These are phyloP conservation scores for Blastomussa wellsi DNA, from an alignment of 92 coral and sea anemone genomes.

Conservation along the genomic window DNA sequence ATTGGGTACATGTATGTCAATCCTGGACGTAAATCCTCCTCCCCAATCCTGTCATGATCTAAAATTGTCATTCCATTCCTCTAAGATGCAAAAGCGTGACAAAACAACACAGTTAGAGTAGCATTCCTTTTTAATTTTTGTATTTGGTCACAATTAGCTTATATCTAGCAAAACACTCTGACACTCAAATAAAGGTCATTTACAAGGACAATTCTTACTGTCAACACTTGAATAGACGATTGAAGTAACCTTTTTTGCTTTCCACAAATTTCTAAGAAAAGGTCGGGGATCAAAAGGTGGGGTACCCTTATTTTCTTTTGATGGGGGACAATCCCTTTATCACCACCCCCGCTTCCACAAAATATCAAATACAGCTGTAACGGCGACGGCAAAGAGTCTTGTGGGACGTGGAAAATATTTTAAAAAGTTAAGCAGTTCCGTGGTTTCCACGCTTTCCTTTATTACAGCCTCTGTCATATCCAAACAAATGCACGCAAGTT, in stretches of 20 bases:
- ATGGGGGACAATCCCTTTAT: not conserved
- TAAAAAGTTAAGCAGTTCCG: not conserved
- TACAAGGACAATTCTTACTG: no score
- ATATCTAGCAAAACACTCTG: no score
- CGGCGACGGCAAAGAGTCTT: slow-evolving; percentile 5
- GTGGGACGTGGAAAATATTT: not conserved
- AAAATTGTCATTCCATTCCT: no score
- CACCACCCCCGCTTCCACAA: slow-evolving; percentile 21
- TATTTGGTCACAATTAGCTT: no score
- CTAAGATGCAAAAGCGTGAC: no score
- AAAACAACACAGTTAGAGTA: no score
- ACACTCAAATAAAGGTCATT: no score
- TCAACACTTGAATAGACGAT: not conserved
- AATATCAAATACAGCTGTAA: slow-evolving; percentile 34
- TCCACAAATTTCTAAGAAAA: not conserved
- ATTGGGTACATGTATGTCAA: not conserved
- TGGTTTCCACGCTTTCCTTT: slow-evolving; percentile 2
- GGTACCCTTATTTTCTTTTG: no score
- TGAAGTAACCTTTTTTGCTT: not conserved
- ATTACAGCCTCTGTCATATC: not conserved
- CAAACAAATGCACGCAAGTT: not conserved
- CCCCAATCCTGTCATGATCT: not conserved
- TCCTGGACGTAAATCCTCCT: not conserved
- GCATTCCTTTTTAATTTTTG: no score
- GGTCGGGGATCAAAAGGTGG: not conserved